Evolutionary conservation across 1,140 invertebrate species (phyloP), one percentile per base, ranked within the genome.

Genomic region (Zaprionus gabonicus): DNA sequence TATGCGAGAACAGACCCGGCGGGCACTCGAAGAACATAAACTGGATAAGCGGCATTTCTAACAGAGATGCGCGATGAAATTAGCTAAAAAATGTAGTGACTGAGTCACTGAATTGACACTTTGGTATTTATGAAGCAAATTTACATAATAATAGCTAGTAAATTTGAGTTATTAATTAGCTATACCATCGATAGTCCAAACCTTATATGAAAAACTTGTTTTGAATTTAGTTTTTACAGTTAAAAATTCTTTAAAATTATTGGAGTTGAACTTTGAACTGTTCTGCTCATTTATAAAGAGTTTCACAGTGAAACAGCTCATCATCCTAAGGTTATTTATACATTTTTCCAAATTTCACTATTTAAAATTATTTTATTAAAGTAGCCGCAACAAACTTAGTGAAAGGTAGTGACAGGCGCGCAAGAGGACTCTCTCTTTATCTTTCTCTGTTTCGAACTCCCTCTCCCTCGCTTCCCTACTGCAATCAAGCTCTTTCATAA

Each of bases 41-140:
- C 78, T 88, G 78, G 68, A 70, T 71, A 80, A 68, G 67, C 67
- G 66, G 71, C 74, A 83, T 81, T 78, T 58, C 12, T 23, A 31
- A 4, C 20, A 25, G 46, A 23, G 41, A 46, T 46, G 41, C 5
- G 41, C 0, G 1, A 9, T 7, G 6, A 17, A n/a, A n/a, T 41
- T 34, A 34, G 38, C 38, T n/a, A 4, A n/a, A 41, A 41, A 41
- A 41, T 41, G 15, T n/a, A 9, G 7, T 46, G n/a, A 46, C 41
- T 17, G 41, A 46, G 41, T 46, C 41, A 46, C 41, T 9, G 7
- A 17, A 17, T 10, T 46, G 2, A 44, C 41, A 20, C 41, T 44
- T 44, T 44, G n/a, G n/a, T 10, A 44, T 44, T 44, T 17, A 17
- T 17, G 41, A 17, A 9, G 5, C 13, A 5, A 15, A 41, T 41